These are phyloP conservation scores for Volucella inflata DNA, from an alignment of 2,888 invertebrate genomes.

Conservation along the genomic window DNA sequence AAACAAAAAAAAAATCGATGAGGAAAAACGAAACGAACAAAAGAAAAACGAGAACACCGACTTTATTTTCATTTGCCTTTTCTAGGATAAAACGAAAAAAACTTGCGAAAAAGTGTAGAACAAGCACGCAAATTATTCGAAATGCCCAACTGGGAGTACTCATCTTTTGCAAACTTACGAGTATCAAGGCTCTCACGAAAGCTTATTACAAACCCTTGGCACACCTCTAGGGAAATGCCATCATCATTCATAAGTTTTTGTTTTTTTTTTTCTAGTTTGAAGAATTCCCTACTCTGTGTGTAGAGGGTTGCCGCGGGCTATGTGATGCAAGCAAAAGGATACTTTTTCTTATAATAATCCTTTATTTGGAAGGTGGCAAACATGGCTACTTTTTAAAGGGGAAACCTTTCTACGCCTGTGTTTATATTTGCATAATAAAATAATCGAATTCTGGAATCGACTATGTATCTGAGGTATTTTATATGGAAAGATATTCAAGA, in stretches of 20 bases:
- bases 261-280: too few relatives aligned
- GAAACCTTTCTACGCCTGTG: too few relatives aligned
- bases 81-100: background rate
- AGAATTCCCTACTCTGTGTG: conserved; percentile 23
- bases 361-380: too few relatives aligned
- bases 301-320: too few relatives aligned
- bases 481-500: too few relatives aligned
- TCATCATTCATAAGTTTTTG: conserved; percentile 63
- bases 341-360: too few relatives aligned
- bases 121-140: conserved; percentile 60
- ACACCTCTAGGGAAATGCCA: conserved; percentile 50
- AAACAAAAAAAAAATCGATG: conserved; percentile 42
- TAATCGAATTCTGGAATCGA: too few relatives aligned
- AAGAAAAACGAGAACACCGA: too few relatives aligned
- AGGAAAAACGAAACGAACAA: background rate
- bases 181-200: conserved; percentile 53
- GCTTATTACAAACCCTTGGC: conserved; percentile 30
- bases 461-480: too few relatives aligned
- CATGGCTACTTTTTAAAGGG: too few relatives aligned
- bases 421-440: too few relatives aligned
- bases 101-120: conserved; percentile 22
- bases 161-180: conserved; percentile 52
- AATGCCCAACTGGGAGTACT: conserved; percentile 59
- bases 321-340: too few relatives aligned
- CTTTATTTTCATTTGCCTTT: background rate